Percentiles rank a stretch among this genome's conserved stretches.
These are phyloP conservation scores for Pseudolaguvia tuberculata DNA, from an alignment of 2,113 vertebrate genomes.

Conservation along the genomic window DNA sequence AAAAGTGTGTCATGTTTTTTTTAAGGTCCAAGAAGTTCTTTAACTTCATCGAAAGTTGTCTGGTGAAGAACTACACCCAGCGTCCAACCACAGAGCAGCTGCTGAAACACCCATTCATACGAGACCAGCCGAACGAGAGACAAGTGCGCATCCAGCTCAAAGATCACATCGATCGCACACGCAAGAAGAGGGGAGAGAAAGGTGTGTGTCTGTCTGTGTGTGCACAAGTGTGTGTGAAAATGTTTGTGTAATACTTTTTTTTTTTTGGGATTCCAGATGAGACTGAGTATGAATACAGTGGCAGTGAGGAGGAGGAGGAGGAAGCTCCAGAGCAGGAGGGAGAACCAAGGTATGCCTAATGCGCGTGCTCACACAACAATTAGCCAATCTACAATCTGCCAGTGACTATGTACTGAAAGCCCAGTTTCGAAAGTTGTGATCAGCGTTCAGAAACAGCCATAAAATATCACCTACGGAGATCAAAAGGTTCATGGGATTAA, in stretches of 20 bases:
- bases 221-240: too few relatives aligned
- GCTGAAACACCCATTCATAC: slow-evolving; percentile 94
- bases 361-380: background rate
- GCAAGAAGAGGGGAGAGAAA: slow-evolving; percentile 98
- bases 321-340: slow-evolving; percentile 96
- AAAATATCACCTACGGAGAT: too few relatives aligned
- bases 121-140: slow-evolving; percentile 97
- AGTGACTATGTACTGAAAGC: too few relatives aligned
- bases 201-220: slow-evolving; percentile 64
- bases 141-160: slow-evolving; percentile 99
- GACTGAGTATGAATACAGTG: slow-evolving; percentile 97
- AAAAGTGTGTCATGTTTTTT: background rate
- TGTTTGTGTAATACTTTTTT: background rate
- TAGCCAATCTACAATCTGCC: too few relatives aligned
- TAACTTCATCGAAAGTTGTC: slow-evolving; percentile 96
- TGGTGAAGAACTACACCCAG: slow-evolving; percentile 98
- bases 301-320: slow-evolving; percentile 97
- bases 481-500: too few relatives aligned
- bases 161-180: slow-evolving; percentile 96
- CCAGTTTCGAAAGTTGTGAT: too few relatives aligned
- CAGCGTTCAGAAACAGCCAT: too few relatives aligned
- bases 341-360: slow-evolving; percentile 81
- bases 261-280: slow-evolving; percentile 75
- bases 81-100: slow-evolving; percentile 93
- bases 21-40: slow-evolving; percentile 98